Evolutionary conservation across 1,140 invertebrate species (phyloP), one percentile per base, ranked within the genome.

Genomic region (Drosophila sproati): DNA sequence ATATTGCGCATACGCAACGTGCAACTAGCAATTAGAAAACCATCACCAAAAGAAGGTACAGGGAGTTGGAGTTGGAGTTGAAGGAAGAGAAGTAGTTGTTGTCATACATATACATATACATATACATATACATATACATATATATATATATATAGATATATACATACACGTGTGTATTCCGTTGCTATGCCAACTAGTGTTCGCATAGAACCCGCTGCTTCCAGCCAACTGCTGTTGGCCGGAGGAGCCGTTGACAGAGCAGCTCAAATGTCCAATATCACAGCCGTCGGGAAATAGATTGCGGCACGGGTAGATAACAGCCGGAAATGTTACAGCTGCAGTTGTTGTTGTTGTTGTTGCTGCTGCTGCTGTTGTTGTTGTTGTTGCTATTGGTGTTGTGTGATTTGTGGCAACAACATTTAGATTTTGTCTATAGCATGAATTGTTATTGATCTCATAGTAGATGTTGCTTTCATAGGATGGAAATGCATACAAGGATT

Each of bases 211-310:
- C 32, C n/a, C 47, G 32, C 47, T 48, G 47, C 50, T 29, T 3
- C 5, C 39, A n/a, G 39, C 39, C n/a, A 43, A 28, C 45, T 34
- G 48, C 10, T 52, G 48, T 51, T 57, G 64, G 35, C 60, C 34
- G 41, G 59, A 73, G 5, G 50, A 52, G 3, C 50, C 37, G 41
- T 37, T 50, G 35, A 8, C 34, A 5, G 34, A 79, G 47, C 86
- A 90, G 69, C 73, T 68, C 54, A 80, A 63, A 61, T 90, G 79
- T 54, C 75, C 82, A 43, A 91, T 91, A 73, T 91, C 89, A 67
- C 89, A 91, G 64, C 89, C 89, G 62, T 86, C 89, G 55, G 89
- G 89, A 64, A 91, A 91, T n/a, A 91, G 77, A 73, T 91, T 91
- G 59, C 89, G 89, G 60, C 89, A 91, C 35, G 89, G 89, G 83